A percentile compares a stretch with the other conserved stretches of the same genome.
Evolutionary conservation across 2,888 invertebrate species (phyloP).

Genomic region (Drosophila nr. medialis): DNA sequence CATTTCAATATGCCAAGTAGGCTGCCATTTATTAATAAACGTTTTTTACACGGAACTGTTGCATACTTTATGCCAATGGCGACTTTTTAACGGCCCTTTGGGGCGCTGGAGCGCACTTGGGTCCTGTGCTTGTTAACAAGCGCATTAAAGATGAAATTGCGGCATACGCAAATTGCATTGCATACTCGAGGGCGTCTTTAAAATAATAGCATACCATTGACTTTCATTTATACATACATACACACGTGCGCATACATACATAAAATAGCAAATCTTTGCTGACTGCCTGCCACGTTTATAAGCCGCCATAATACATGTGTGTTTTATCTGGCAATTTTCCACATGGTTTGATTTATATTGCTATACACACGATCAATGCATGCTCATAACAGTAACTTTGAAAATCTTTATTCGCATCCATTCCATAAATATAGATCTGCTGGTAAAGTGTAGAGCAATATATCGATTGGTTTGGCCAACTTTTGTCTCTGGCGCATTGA

Average conservation of each 20-base stretch:
- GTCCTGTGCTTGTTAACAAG: conserved; percentile 48
- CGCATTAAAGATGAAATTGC: conserved; percentile 51
- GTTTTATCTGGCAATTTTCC: conserved; percentile 32
- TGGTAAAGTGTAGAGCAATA: conserved; percentile 28
- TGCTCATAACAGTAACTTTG: conserved; percentile 9
- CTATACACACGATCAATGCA: conserved; percentile 8
- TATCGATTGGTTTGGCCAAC: conserved; percentile 44
- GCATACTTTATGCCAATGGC: conserved; percentile 33
- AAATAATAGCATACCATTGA: conserved; percentile 18
- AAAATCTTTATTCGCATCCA: conserved; percentile 6
- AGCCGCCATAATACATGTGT: not conserved
- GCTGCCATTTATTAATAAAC: conserved; percentile 30
- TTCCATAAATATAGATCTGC: not conserved
- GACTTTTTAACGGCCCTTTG: conserved; percentile 34
- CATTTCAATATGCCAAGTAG: conserved; percentile 21
- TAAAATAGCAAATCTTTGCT: conserved; percentile 25
- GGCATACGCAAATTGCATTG: conserved; percentile 59
- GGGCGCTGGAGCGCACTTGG: conserved; percentile 8
- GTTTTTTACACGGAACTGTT: conserved; percentile 42
- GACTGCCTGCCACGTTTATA: not conserved
- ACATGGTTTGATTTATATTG: conserved; percentile 30
- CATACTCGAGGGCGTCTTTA: conserved; percentile 54
- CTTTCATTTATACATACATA: not conserved
- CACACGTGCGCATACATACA: not conserved
- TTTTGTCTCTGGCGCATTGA: conserved; percentile 23